Conservation (phyloP, 2,797 vertebrate genomes). For the Eutrigla gurnardus region DNA sequence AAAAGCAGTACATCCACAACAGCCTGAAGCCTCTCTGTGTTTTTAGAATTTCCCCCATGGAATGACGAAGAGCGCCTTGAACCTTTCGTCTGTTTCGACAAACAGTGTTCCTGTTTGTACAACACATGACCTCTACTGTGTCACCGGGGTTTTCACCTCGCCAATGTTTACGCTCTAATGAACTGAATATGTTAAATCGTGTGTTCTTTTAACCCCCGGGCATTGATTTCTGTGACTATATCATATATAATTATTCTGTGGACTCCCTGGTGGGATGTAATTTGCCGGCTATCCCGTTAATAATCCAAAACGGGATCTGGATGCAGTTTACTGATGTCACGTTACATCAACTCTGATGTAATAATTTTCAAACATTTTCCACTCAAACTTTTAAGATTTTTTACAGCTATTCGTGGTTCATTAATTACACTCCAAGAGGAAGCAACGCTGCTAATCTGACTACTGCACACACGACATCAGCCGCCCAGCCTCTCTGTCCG, state of each 20-base stretch:
- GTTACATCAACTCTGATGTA: slow-evolving; percentile 30
- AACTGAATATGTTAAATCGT: slow-evolving; percentile 6
- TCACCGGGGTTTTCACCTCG: not conserved
- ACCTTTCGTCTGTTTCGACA: not conserved
- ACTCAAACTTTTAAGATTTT: slow-evolving; percentile 1
- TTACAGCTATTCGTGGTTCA: slow-evolving; percentile 35
- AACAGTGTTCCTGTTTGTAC: not conserved
- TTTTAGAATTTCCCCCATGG: not conserved
- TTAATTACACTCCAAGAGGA: slow-evolving; percentile 51
- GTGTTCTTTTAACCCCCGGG: slow-evolving; percentile 15
- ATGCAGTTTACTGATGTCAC: slow-evolving; percentile 15
- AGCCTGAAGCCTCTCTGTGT: too few relatives aligned
- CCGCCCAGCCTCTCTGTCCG: slow-evolving; percentile 4
- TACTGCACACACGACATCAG: slow-evolving; percentile 16
- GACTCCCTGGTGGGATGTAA: not conserved
- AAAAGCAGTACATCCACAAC: not conserved
- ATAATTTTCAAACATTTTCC: slow-evolving; percentile 37
- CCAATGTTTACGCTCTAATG: not conserved
- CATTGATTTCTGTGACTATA: slow-evolving; percentile 20
- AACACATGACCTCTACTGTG: not conserved
- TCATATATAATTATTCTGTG: slow-evolving; percentile 8
- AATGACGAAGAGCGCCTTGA: not conserved
- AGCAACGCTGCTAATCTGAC: slow-evolving; percentile 23
- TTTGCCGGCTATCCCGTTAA: slow-evolving; percentile 21
- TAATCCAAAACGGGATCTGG: slow-evolving; percentile 17